Evolutionary conservation across 2,113 vertebrate genomes (phyloP).

Genomic region (Phalacrocorax brasilianus): DNA sequence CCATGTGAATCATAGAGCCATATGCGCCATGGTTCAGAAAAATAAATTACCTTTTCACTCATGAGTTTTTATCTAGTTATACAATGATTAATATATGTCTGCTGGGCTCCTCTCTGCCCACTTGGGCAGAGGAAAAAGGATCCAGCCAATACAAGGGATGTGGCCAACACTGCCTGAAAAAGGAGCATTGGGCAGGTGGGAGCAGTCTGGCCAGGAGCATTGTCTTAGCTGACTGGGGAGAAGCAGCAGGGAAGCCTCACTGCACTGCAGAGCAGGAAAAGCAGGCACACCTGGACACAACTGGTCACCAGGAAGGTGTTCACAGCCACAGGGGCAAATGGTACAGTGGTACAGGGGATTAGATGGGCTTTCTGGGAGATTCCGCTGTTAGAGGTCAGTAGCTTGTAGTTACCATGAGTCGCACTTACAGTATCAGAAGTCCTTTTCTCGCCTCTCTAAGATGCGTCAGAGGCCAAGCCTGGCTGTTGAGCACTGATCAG

Average conservation of each 20-base stretch:
- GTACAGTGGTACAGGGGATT: background rate
- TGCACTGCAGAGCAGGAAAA: background rate
- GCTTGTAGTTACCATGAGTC: background rate
- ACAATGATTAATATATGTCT: background rate
- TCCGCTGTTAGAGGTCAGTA: background rate
- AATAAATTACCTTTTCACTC: background rate
- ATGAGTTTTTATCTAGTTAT: background rate
- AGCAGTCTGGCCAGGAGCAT: background rate
- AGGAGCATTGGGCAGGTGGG: fast-evolving
- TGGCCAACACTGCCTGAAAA: background rate
- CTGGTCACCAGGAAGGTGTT: background rate
- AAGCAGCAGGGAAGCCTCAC: background rate
- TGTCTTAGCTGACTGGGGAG: background rate
- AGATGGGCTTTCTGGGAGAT: background rate
- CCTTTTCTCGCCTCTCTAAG: background rate
- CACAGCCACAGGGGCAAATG: fast-evolving
- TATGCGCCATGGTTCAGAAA: background rate
- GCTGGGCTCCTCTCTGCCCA: background rate
- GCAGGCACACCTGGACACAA: background rate
- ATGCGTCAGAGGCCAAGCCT: background rate
- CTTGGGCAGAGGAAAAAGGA: background rate
- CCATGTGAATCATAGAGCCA: background rate
- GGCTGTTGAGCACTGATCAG: background rate
- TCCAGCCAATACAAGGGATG: background rate
- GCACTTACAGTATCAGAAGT: background rate